phyloP scores from a whole-genome alignment of 2,113 vertebrate species.

The Murina feae region DNA sequence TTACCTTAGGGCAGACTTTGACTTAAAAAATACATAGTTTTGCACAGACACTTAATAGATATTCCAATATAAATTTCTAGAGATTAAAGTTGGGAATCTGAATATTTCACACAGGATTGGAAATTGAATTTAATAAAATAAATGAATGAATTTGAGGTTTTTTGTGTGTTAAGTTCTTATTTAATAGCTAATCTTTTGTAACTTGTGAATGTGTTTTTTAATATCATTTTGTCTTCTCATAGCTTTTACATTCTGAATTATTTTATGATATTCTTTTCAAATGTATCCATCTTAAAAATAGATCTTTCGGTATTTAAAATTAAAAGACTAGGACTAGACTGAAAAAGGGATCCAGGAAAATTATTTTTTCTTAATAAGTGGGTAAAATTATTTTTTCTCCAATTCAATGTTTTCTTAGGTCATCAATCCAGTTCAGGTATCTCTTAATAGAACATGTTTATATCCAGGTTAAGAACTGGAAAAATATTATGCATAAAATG shows the following conservation, averaged over 20 bases:
- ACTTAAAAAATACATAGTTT: neutral
- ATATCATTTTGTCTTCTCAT: neutral
- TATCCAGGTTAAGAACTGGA: slow-evolving; percentile 25
- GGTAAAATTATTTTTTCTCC: neutral
- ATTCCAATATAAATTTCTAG: slow-evolving; percentile 4
- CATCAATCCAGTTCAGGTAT: neutral
- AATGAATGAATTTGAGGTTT: neutral
- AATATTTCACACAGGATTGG: neutral
- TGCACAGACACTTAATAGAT: neutral
- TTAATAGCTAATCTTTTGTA: slow-evolving; percentile 16
- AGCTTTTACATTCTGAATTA: neutral
- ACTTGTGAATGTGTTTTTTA: neutral
- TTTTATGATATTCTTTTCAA: neutral
- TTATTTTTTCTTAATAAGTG: slow-evolving; percentile 17
- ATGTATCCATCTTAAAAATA: neutral
- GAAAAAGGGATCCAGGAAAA: slow-evolving; percentile 7
- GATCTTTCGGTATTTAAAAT: neutral
- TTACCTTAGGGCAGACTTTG: neutral
- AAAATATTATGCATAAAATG: neutral
- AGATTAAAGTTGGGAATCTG: neutral
- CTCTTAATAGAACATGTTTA: slow-evolving; percentile 19
- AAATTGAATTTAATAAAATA: slow-evolving; percentile 39
- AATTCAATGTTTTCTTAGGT: neutral
- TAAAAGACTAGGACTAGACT: neutral
- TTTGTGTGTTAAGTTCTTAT: neutral